Conservation (phyloP, 2,113 vertebrate genomes). For the Myiagra hebetior region DNA sequence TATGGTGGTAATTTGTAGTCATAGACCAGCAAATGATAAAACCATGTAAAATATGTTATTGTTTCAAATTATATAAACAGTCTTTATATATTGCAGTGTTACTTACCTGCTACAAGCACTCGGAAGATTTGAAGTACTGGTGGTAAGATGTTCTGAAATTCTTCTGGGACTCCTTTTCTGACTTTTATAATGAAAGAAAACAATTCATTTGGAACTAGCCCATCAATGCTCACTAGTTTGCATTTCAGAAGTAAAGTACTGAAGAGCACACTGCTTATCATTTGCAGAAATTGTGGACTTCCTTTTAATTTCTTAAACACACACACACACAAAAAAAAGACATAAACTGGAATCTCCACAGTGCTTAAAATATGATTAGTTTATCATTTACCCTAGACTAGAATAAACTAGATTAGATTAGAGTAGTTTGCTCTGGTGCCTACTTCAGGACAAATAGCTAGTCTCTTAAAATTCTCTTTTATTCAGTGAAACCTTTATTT, state of each 20-base stretch:
- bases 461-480: not conserved
- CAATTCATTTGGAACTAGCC: not conserved
- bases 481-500: not conserved
- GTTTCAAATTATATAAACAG: not conserved
- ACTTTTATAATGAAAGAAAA: not conserved
- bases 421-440: not conserved
- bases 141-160: fast-evolving
- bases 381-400: not conserved
- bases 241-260: not conserved
- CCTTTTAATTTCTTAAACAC: not conserved
- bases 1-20: not conserved
- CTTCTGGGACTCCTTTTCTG: not conserved
- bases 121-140: not conserved
- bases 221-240: not conserved
- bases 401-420: not conserved
- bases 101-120: not conserved
- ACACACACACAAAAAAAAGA: no score
- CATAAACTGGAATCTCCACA: not conserved
- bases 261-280: not conserved
- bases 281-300: not conserved
- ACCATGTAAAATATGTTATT: not conserved
- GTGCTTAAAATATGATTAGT: not conserved
- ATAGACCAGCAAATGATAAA: not conserved
- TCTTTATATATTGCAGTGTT: not conserved
- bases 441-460: not conserved